Base-by-base conservation (phyloP, 2,113 vertebrate genomes). In the Colossoma macropomum region DNA sequence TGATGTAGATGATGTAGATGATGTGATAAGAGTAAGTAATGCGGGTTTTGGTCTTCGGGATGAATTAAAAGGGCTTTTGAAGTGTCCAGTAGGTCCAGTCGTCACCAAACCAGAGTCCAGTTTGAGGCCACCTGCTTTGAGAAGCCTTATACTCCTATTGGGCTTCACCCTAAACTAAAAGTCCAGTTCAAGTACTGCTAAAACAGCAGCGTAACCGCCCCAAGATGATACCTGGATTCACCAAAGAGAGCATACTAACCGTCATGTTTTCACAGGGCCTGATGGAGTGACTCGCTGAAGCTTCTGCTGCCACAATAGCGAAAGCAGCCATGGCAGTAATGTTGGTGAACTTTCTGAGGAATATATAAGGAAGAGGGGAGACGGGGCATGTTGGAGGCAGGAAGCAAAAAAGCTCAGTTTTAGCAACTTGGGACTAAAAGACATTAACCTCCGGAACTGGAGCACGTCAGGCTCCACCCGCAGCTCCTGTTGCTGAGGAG, bases 1-100 rank as follows among this genome's bases (percentile, higher is more conserved):
- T n/a, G n/a, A n/a, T n/a, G 79, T 85, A 85, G 86, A 77, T n/a
- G 0, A 38, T 23, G n/a, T n/a, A 59, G 32, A 15, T 30, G 38
- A 50, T 30, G 60, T 12, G 7, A 4, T 32, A 0, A 69, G 66
- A 69, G 63, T 32, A 56, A 21, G 1, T 45, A 10, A 19, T 19
- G 50, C 50, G 25, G 48, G 1, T 15, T n/a, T 28, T 9, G 13
- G 62, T 3, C 13, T 25, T 25, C 2, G 27, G 62, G 6, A 1
- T 66, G 63, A 66, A 28, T 25, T 28, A 66, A 16, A 66, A 1
- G 16, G 15, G 13, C 13, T 19, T 23, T 66, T 19, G 15, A 32
- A 66, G 3, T 15, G 4, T 15, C 6, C 3, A 27, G 15, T 0
- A 65, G 13, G 27, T 66, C 63, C 62, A 27, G n/a, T 60, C 56